Base-by-base conservation (phyloP, 1,140 invertebrate species). In the Subanguina moxae region DNA sequence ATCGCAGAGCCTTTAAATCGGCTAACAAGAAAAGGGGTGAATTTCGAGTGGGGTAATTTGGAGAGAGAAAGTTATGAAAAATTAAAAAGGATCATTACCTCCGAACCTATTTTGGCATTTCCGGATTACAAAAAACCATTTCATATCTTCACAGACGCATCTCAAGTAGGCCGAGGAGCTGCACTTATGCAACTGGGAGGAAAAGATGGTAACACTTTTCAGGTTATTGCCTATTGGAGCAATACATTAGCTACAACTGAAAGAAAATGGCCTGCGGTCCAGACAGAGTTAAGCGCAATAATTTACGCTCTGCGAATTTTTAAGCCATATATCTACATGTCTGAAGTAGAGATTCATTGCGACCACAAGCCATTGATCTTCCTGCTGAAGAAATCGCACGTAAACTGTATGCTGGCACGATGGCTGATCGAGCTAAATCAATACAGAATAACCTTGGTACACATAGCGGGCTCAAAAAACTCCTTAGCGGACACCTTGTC, bases 361-460 rank as follows among this genome's bases (percentile, higher is more conserved):
- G 70, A 71, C 15, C 70, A 71, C 21, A 48, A 43, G 17, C 67
- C 70, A 11, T 17, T 71, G 1, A 56, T 19, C 8, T 69, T 38
- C 15, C 57, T 71, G 13, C 43, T 65, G 32, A 56, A 27, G 3
- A 68, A 71, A n/a, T 27, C n/a, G 1, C 45, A 71, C 1, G 21
- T 28, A 1, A 52, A 69, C n/a, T 15, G 59, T 15, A 57, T 46
- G 27, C 38, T 70, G 7, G 45, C 68, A 13, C 17, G 70, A 17
- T 71, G 70, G 70, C 42, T 69, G 17, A 57, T 71, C 17, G 70
- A 69, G 30, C 65, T 67, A 3, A 56, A 67, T 9, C 59, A 68
- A 8, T 67, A 68, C 1, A 25, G 32, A 1, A 62, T 67, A n/a
- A 66, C 59, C 11, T 27, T 67, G 1, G 48, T 67, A 0, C 66